Evolutionary conservation across 2,797 vertebrate species (phyloP), one percentile per base, ranked within the genome.

Genomic region (Enteromius viviparus): DNA sequence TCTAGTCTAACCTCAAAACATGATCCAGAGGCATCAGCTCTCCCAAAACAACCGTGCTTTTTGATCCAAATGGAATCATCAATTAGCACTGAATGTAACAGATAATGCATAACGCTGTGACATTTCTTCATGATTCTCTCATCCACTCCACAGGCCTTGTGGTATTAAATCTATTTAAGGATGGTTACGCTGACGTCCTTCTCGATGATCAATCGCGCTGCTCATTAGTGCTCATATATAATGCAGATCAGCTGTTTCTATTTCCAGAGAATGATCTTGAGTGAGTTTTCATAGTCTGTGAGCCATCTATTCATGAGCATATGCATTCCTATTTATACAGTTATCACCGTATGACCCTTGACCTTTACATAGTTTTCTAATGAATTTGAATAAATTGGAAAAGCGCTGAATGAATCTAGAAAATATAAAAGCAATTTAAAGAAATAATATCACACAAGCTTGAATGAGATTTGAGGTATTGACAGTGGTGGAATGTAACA

Each of bases 51-150:
- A 12, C 5, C 10, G 2, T 12, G 34, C 19, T 68, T 40, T 68
- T 68, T 42, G 1, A 42, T 42, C 3, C 21, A 23, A 6, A 19
- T 51, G 6, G 7, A 51, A 51, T 98, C 97, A 85, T 93, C 95
- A 95, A 71, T 96, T 96, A 53, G 76, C 91, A 91, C 95, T 96
- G 87, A 98, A 98, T 0, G 85, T 90, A 53, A 98, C 87, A 78
- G 92, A 89, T 80, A 99, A 87, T 8, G 95, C 29, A 32, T 32
- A 32, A 32, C 1, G 29, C 29, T 3, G 12, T 66, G 47, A 51
- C 70, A 21, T 74, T 34, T 74, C 47, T 7, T 2, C 11, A 3
- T 74, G 71, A 14, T 34, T 32, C 9, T 2, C 29, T 14, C 26
- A 34, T 51, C 17, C 17, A 34, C 47, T 1, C 70, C 6, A 4